Evolutionary conservation across 2,113 vertebrate genomes (phyloP), one percentile per base, ranked within the genome.

Genomic region (Sapayoa aenigma): DNA sequence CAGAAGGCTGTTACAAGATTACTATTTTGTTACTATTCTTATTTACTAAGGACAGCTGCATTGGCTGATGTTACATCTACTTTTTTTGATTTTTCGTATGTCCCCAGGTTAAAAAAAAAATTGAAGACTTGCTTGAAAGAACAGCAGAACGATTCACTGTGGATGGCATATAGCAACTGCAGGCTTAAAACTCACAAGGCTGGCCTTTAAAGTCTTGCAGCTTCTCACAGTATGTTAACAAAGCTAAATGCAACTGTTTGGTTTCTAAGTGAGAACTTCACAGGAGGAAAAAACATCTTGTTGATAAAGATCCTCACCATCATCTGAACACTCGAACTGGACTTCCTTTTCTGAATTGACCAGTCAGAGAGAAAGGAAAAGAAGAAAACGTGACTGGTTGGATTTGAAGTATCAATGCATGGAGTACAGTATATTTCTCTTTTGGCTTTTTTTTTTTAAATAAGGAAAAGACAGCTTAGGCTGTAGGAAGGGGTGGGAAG

Each of bases 281-380:
- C 59, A 95, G 90, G 94, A 97, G 96, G 90, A 24, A 74, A 97
- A 96, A 96, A 95, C n/a, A 95, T 96, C 97, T 97, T 97, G 96
- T 97, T 93, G 96, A 97, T 90, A 97, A 97, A 98, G 93, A 94
- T 97, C 97, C 98, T 98, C 98, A 98, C 98, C 98, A 98, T 98
- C 97, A 98, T 98, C 94, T 98, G 97, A 98, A 98, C 97, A 98
- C 98, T 98, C 92, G 96, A 98, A 97, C 98, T 98, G 96, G 98
- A 98, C 95, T 98, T 98, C 98, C 98, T 98, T 98, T 98, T 98
- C 98, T 98, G 98, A 98, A 97, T 93, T 98, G 97, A 98, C 97
- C 98, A 97, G 96, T 98, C 98, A 98, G 96, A 98, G 95, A 97
- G 97, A 97, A 97, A 97, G 97, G 97, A 97, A 98, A 97, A 97